Base-by-base conservation (phyloP, 2,888 invertebrate genomes). In the Campoplex nolae region DNA sequence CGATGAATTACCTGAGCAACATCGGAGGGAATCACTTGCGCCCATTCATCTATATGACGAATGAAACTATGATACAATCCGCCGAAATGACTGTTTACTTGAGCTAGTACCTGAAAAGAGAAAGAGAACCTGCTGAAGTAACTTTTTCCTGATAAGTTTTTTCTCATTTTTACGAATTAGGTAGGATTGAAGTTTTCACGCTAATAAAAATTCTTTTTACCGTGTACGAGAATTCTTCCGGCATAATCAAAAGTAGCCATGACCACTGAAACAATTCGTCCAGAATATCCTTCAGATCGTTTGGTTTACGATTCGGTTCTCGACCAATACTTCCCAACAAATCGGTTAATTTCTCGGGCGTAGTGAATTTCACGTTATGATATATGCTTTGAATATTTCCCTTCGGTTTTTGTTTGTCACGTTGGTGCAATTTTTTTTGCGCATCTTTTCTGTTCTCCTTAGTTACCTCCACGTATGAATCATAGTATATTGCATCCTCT, bases 41-140 rank as follows among this genome's bases (percentile, higher is more conserved):
- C 16, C 70, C 70, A 70, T 11, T 70, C 23, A 13, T 45, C 28
- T 0, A 70, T 70, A 6, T 70, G 70, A 23, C 70, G 70, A 48
- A 70, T 70, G 45, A 70, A 70, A 70, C 70, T 70, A 45, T 70
- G 70, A 70, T 70, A 70, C 13, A 70, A 70, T 7, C 70, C 70
- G 4, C 6, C 23, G 13, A 23, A 48, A 13, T 42, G 48, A 45
- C 70, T 70, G 70, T 70, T 70, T 2, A 70, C 28, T 48, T 28
- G 70, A 45, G 70, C 45, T 0, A 48, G 45, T 70, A 70, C 42
- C 70, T 70, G 45, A 23, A 48, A 28, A 48, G 68, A 70, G 3
- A 11, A 70, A 28, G 13, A 28, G 45, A 42, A 3, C 45, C 42
- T 28, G 1, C 45, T 7, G 2, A n/a, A 16, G 45, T 13, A 3